A percentile compares a stretch with the other conserved stretches of the same genome.
Evolutionary conservation across 2,888 invertebrate species (phyloP).

Genomic region (Lithophane ornitopus): DNA sequence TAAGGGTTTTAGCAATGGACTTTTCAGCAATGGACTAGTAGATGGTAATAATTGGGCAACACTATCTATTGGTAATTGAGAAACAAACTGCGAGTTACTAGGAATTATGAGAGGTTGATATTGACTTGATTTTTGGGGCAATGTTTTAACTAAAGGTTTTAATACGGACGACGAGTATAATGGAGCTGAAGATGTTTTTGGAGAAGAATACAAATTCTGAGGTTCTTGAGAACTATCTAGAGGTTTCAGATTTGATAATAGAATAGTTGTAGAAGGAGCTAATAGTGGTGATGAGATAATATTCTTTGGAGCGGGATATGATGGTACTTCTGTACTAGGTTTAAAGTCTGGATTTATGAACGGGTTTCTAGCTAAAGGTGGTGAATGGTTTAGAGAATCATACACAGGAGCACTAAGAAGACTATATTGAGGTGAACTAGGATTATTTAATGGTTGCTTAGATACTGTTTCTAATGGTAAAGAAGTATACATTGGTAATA

Average conservation of each 20-base stretch:
- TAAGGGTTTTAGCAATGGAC: background rate
- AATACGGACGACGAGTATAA: background rate
- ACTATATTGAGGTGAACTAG: background rate
- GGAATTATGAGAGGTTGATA: background rate
- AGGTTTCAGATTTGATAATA: background rate
- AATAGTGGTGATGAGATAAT: background rate
- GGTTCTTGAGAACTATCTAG: background rate
- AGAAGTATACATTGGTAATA: background rate
- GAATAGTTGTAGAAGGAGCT: background rate
- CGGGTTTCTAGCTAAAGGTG: background rate
- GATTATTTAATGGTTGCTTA: background rate
- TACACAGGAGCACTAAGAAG: background rate
- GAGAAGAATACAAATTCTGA: background rate
- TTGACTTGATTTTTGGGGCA: background rate
- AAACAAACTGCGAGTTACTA: background rate
- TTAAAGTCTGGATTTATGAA: background rate
- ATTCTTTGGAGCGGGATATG: background rate
- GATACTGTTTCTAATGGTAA: background rate
- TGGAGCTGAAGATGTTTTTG: background rate
- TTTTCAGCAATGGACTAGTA: background rate
- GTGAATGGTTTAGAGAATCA: background rate
- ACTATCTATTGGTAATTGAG: background rate
- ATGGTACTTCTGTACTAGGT: background rate
- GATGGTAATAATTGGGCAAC: background rate
- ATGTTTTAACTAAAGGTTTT: background rate